Evolutionary conservation across 1,140 invertebrate genomes (phyloP).

Genomic region (Meloidogyne floridensis): DNA sequence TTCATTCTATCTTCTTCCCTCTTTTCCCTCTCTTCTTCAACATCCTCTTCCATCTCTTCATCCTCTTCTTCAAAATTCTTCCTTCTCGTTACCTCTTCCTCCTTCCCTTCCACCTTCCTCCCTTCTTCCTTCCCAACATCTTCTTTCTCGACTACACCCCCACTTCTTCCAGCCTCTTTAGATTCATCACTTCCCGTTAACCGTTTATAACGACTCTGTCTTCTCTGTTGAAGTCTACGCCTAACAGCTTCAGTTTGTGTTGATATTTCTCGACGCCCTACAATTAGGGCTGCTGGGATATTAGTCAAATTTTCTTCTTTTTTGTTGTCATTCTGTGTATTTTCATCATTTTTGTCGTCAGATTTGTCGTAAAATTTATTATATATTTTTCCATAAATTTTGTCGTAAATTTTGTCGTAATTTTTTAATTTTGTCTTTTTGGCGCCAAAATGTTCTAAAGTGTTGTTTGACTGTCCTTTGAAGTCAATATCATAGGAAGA

Average conservation of each 20-base stretch:
- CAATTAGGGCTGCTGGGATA: neutral
- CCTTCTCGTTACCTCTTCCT: neutral
- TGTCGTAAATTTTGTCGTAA: neutral
- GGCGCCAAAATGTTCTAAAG: neutral
- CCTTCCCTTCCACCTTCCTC: neutral
- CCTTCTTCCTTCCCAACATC: neutral
- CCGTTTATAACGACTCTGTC: neutral
- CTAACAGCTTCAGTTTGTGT: constrained; percentile 3
- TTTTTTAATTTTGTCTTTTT: constrained; percentile 1
- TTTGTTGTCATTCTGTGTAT: neutral
- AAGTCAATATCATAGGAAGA: neutral
- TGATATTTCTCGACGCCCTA: neutral
- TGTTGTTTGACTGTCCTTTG: neutral
- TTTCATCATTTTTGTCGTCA: neutral
- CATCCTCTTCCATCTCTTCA: too few relatives aligned
- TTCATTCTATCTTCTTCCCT: neutral
- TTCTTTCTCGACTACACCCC: too few relatives aligned
- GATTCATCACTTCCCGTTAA: constrained; percentile 6
- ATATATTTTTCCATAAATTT: neutral
- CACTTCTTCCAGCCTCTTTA: too few relatives aligned
- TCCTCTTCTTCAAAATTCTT: neutral
- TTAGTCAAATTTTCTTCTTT: neutral
- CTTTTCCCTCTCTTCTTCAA: neutral
- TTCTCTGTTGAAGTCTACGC: neutral
- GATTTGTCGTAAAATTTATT: neutral